These are phyloP conservation scores for Stratiomys singularior DNA, from an alignment of 2,888 invertebrate species.

Conservation along the genomic window DNA sequence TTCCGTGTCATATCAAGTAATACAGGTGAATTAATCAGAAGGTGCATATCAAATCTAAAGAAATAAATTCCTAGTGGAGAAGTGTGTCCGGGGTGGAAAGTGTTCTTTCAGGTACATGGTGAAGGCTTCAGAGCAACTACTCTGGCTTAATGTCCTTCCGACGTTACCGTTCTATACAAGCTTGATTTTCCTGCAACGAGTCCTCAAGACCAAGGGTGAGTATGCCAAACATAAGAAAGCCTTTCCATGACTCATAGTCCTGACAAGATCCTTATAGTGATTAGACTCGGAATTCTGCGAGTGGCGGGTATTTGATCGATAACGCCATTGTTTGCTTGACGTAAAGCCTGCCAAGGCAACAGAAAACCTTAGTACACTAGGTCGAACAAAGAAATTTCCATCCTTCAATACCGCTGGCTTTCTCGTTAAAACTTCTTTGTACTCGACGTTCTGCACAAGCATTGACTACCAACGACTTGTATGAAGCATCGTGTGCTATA, in stretches of 20 bases:
- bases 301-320: conserved; percentile 43
- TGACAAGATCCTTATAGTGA: conserved; percentile 23
- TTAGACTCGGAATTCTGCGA: conserved; percentile 5
- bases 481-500: too few species aligned
- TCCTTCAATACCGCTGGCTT: too few species aligned
- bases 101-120: background rate
- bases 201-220: background rate
- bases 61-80: background rate
- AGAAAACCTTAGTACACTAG: background rate
- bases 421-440: too few species aligned
- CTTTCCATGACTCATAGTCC: conserved; percentile 5
- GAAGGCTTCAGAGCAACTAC: too few species aligned
- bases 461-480: too few species aligned
- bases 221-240: background rate
- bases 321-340: conserved; percentile 40
- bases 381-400: background rate
- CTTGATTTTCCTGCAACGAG: background rate
- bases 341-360: conserved; percentile 11
- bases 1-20: conserved; percentile 36
- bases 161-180: too few species aligned
- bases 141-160: too few species aligned
- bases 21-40: conserved; percentile 29
- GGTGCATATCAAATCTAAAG: background rate
- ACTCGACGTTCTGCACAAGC: background rate
- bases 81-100: background rate